Percentiles rank a stretch among this genome's conserved stretches.
These are phyloP conservation scores for Varanus komodoensis DNA, from an alignment of 2,113 vertebrate genomes.

Conservation along the genomic window DNA sequence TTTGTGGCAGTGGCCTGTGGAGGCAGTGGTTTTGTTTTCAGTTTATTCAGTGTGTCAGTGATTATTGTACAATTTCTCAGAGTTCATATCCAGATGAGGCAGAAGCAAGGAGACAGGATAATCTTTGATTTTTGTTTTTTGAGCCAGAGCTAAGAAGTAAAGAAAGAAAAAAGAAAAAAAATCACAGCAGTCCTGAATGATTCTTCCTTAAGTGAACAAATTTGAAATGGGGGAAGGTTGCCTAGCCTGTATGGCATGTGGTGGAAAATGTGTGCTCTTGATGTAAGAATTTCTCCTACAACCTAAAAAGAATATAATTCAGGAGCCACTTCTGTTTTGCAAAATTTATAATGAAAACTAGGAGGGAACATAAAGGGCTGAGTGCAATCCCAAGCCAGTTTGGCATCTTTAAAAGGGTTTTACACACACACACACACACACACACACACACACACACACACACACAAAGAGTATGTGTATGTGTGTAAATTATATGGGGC, in stretches of 20 bases:
- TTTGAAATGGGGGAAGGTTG: background rate
- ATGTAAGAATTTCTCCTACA: background rate
- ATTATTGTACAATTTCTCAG: constrained; percentile 10
- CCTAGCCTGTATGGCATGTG: background rate
- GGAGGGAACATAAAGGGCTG: background rate
- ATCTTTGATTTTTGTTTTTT: constrained; percentile 4
- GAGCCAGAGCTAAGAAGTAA: background rate
- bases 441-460: no score
- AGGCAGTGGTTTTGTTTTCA: background rate
- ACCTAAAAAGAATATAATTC: background rate
- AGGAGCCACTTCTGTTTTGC: background rate
- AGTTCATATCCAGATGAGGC: background rate
- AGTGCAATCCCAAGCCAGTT: background rate
- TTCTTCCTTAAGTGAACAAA: background rate
- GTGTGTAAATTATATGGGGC: background rate
- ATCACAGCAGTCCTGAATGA: background rate
- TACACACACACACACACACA: background rate
- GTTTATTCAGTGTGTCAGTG: background rate
- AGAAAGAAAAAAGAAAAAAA: background rate
- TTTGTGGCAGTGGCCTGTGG: background rate
- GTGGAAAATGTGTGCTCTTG: background rate
- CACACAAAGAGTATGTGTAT: no score
- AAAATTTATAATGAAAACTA: background rate
- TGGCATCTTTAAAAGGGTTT: background rate
- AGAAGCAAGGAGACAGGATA: background rate